A percentile compares a stretch with the other conserved stretches of the same genome.
These are phyloP conservation scores for Laspeyria flexula DNA, from an alignment of 2,888 invertebrate genomes.

Conservation along the genomic window DNA sequence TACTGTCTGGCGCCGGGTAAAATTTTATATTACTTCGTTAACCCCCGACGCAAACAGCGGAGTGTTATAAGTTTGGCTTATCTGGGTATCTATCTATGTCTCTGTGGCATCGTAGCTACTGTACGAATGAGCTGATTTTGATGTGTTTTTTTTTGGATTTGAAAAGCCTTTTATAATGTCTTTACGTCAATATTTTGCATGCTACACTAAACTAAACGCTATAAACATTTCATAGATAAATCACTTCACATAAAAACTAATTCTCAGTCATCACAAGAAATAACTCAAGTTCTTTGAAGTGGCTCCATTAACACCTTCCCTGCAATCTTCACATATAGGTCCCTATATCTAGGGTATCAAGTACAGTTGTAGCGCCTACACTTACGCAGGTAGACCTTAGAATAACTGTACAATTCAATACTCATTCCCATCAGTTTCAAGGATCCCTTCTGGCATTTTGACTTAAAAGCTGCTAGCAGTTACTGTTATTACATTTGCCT, in stretches of 20 bases:
- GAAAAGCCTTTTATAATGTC: too few species aligned
- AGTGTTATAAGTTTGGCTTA: too few species aligned
- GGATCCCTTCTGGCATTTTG: slow-evolving; percentile 14
- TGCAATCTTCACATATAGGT: neutral
- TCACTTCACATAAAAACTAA: neutral
- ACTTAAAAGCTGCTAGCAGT: neutral
- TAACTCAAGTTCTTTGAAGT: neutral
- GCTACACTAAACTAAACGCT: too few species aligned
- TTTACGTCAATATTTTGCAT: too few species aligned
- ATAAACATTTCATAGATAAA: too few species aligned
- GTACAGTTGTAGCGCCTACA: slow-evolving; percentile 16
- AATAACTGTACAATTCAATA: slow-evolving; percentile 63
- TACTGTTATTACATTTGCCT: neutral
- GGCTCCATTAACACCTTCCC: neutral
- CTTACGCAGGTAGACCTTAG: slow-evolving; percentile 36
- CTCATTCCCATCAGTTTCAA: slow-evolving; percentile 27
- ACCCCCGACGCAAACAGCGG: too few species aligned
- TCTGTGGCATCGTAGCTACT: too few species aligned
- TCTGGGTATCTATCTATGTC: too few species aligned
- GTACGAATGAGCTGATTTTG: too few species aligned
- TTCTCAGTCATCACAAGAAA: neutral
- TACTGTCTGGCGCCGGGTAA: too few species aligned
- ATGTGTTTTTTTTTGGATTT: too few species aligned
- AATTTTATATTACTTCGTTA: too few species aligned
- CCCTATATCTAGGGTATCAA: slow-evolving; percentile 2